phyloP scores from a whole-genome alignment of 2,797 vertebrate genomes.

The Podarcis lilfordi region DNA sequence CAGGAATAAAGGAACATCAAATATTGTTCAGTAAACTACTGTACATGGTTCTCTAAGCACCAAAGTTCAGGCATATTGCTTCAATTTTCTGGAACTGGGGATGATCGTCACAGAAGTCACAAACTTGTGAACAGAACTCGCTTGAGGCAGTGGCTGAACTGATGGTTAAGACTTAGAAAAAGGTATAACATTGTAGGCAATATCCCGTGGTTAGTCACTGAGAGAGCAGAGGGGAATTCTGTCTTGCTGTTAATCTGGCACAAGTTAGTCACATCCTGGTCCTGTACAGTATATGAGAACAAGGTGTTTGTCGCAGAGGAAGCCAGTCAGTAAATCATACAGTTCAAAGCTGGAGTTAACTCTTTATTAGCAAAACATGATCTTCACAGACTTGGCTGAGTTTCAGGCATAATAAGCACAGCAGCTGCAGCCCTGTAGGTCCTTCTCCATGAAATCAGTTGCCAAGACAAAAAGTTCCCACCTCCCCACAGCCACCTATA shows the following conservation, averaged over 20 bases:
- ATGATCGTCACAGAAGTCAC: no score
- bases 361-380: no score
- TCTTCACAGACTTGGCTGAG: no score
- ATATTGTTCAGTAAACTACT: conserved; percentile 11
- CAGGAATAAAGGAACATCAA: not conserved
- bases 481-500: no score
- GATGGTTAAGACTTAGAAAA: not conserved
- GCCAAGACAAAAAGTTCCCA: no score
- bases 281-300: not conserved
- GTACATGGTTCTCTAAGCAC: not conserved
- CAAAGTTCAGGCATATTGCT: not conserved
- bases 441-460: no score
- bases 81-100: not conserved
- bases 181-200: not conserved
- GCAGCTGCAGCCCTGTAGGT: no score
- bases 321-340: no score
- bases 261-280: not conserved
- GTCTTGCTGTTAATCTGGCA: not conserved
- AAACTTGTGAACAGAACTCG: not conserved
- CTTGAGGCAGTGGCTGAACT: not conserved
- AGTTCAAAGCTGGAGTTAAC: no score
- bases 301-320: no score
- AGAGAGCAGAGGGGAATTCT: not conserved
- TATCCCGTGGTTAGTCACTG: not conserved
- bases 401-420: no score